Percentiles rank a stretch among this genome's conserved stretches.
phyloP scores from a whole-genome alignment of 37 sponge, comb jelly and placozoan genomes.

The Axinella damicornis region DNA sequence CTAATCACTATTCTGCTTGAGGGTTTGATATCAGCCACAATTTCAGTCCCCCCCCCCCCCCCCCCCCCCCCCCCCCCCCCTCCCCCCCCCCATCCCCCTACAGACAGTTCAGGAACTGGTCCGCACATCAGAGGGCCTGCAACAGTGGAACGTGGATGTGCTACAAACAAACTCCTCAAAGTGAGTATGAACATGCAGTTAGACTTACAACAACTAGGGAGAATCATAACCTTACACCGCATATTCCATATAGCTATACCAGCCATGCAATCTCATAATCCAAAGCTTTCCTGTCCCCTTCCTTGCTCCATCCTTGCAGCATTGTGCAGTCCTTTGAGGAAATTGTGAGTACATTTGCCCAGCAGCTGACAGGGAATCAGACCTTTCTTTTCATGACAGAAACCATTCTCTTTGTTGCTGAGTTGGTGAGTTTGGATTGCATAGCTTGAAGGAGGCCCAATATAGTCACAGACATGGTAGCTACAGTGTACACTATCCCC shows the following conservation, averaged over 20 bases:
- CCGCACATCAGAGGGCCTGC: not conserved
- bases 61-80: too few relatives aligned
- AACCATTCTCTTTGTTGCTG: constrained; percentile 7
- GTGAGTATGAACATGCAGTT: not conserved
- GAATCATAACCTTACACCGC: too few relatives aligned
- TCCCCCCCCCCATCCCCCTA: not conserved
- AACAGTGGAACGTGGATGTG: not conserved
- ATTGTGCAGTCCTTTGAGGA: constrained; percentile 4
- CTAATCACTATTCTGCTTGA: too few relatives aligned
- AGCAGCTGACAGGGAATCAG: not conserved
- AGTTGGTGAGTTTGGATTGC: constrained; percentile 1
- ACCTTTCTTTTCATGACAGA: not conserved
- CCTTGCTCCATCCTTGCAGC: not conserved
- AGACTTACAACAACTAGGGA: too few relatives aligned
- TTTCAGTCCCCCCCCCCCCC: too few relatives aligned
- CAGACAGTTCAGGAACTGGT: not conserved
- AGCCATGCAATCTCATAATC: not conserved
- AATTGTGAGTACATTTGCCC: not conserved
- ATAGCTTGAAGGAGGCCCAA: too few relatives aligned
- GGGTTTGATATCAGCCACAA: too few relatives aligned
- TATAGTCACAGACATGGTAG: too few relatives aligned
- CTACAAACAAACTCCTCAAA: not conserved
- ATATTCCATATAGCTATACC: too few relatives aligned
- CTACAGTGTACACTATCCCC: too few relatives aligned
- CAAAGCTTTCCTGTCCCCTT: not conserved